These are phyloP conservation scores for Andrena cerasifolii DNA, from an alignment of 1,140 invertebrate species.

Conservation along the genomic window DNA sequence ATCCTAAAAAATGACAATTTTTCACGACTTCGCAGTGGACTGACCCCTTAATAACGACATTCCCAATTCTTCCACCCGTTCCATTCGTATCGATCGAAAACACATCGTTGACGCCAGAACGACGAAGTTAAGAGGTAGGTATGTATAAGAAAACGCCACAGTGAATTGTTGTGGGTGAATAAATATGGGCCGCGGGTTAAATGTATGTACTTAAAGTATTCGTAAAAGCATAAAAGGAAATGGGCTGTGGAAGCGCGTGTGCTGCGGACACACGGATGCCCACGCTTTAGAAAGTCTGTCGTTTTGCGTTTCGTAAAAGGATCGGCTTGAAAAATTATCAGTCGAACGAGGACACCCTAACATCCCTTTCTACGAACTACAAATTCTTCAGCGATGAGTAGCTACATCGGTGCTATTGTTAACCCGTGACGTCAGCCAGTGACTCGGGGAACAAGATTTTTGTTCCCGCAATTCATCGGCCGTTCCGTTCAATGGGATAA, in stretches of 20 bases:
- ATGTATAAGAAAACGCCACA: no score
- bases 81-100: no score
- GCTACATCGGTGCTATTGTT: conserved; percentile 37
- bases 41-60: no score
- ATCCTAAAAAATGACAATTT: no score
- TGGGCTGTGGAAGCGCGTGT: conserved; percentile 38
- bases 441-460: neutral
- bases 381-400: conserved; percentile 43
- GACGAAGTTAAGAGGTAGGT: no score
- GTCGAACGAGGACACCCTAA: conserved; percentile 23
- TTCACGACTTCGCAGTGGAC: no score
- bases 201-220: conserved; percentile 28
- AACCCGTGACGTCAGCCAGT: conserved; percentile 23
- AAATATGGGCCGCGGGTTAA: conserved; percentile 2
- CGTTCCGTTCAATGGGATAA: no score
- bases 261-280: conserved; percentile 38
- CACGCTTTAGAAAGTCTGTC: conserved; percentile 63
- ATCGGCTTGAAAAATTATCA: conserved; percentile 48
- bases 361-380: conserved; percentile 40
- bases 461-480: neutral
- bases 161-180: neutral
- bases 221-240: conserved; percentile 57
- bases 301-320: conserved; percentile 59
- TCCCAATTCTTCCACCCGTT: no score
- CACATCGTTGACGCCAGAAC: no score